These are phyloP conservation scores for Nannospalax galili DNA, from an alignment of 2,113 vertebrate genomes.

Conservation along the genomic window DNA sequence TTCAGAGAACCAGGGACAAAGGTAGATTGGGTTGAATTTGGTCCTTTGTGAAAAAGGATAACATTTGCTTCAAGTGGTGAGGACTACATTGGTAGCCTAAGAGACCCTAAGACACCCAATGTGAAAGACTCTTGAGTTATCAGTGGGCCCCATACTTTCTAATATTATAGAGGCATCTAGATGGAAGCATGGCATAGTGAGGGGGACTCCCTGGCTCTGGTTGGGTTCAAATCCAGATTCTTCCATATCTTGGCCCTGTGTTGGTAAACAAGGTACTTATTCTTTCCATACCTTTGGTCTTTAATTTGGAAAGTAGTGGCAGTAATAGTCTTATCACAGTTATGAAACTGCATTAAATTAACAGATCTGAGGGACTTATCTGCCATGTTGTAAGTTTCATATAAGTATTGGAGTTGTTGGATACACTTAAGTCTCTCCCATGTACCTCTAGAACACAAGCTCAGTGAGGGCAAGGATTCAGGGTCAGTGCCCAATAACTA, in stretches of 20 bases:
- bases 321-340: not conserved
- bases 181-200: not conserved
- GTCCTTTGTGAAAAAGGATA: not conserved
- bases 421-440: not conserved
- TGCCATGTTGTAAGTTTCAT: not conserved
- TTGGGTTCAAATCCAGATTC: not conserved
- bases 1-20: not conserved
- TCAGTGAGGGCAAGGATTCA: not conserved
- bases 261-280: not conserved
- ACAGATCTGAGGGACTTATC: not conserved
- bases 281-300: not conserved
- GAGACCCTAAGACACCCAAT: rapidly evolving
- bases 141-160: not conserved
- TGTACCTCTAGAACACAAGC: not conserved
- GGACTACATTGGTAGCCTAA: not conserved
- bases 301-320: not conserved
- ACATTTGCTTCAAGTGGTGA: too few relatives aligned
- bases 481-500: not conserved
- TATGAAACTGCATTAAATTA: not conserved
- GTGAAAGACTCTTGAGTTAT: too few relatives aligned
- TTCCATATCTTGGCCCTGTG: not conserved
- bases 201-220: not conserved
- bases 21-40: not conserved
- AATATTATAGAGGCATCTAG: too few relatives aligned
- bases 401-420: not conserved